Evolutionary conservation across 2,113 vertebrate genomes (phyloP).

Genomic region (Falcunculus frontatus): DNA sequence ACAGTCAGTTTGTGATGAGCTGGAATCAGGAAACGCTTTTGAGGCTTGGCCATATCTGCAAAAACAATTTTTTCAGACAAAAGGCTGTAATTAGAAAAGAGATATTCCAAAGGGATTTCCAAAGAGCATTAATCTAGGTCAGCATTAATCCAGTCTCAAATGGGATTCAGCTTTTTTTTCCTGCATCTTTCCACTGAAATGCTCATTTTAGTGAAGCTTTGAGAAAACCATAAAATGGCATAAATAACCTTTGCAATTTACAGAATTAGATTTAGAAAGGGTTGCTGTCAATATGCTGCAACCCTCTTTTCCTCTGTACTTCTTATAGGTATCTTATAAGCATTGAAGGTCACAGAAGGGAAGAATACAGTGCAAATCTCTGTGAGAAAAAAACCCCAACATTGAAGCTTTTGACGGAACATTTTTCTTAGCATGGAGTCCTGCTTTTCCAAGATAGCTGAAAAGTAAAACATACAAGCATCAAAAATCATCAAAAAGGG

Average conservation of each 20-base stretch:
- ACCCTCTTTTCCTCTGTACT: not conserved
- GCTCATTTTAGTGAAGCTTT: not conserved
- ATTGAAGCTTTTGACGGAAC: not conserved
- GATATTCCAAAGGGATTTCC: not conserved
- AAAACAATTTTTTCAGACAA: slow-evolving; percentile 4
- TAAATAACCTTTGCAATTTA: not conserved
- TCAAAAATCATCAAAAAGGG: not conserved
- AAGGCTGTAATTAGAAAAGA: not conserved
- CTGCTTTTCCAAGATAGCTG: not conserved
- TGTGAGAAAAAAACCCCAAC: not conserved
- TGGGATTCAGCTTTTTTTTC: not conserved
- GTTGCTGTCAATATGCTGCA: not conserved
- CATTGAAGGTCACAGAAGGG: not conserved
- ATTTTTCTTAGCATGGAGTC: not conserved
- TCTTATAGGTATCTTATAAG: not conserved
- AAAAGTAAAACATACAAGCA: not conserved
- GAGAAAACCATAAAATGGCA: not conserved
- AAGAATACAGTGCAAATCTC: not conserved
- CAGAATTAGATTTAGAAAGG: not conserved
- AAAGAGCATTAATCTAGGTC: slow-evolving; percentile 19
- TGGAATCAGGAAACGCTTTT: not conserved
- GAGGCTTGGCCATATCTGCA: slow-evolving; percentile 4
- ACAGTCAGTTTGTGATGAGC: not conserved
- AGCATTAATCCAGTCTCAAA: not conserved
- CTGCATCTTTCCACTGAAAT: not conserved